These are phyloP conservation scores for Oreochromis mossambicus DNA, from an alignment of 2,797 vertebrate genomes.

Conservation along the genomic window DNA sequence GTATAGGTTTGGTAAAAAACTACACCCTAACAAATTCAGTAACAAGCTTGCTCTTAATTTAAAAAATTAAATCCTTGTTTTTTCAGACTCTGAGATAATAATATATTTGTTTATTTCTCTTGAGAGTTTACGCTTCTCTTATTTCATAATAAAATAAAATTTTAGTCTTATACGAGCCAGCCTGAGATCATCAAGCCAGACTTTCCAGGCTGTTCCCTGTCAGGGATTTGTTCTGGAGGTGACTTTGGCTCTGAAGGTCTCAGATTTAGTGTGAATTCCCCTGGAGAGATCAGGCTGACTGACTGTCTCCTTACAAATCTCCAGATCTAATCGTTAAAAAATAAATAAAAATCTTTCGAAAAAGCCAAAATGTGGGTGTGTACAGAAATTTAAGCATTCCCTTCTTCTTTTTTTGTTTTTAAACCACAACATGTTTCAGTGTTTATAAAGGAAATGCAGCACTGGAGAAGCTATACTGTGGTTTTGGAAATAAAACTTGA, in stretches of 20 bases:
- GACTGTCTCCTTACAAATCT: not conserved
- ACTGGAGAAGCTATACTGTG: not conserved
- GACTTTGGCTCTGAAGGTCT: not conserved
- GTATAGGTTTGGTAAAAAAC: not conserved
- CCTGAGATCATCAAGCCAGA: not conserved
- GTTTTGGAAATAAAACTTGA: not conserved
- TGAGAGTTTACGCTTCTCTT: not conserved
- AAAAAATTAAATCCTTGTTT: not conserved
- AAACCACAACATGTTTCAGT: not conserved
- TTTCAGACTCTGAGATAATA: not conserved
- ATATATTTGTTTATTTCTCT: not conserved
- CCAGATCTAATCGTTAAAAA: not conserved
- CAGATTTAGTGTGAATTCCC: not conserved
- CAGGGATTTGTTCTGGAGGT: constrained; percentile 11
- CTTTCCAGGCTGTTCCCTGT: not conserved
- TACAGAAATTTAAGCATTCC: not conserved
- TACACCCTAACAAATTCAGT: not conserved
- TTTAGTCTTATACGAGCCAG: not conserved
- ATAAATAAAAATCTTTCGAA: rapidly evolving
- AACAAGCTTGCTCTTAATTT: not conserved
- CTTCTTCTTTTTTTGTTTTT: not conserved
- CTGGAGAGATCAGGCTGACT: not conserved
- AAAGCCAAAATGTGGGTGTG: not conserved
- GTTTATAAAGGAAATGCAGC: not conserved
- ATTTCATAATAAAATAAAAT: not conserved